Evolutionary conservation across 2,888 invertebrate genomes (phyloP), one percentile per base, ranked within the genome.

Genomic region (Eudasyphora cyanicolor): DNA sequence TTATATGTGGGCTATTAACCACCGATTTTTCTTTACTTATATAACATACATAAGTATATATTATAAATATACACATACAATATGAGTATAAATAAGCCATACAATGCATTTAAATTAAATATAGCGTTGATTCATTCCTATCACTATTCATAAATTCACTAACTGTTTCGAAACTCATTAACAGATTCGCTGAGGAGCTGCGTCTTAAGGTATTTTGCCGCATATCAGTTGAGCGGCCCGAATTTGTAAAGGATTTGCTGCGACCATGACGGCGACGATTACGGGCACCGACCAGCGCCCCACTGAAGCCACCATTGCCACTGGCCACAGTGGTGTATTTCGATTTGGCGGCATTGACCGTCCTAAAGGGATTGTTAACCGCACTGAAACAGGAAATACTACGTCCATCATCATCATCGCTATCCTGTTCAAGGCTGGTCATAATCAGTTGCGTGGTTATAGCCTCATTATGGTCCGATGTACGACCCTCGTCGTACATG

Each of bases 241-340:
- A 83, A 49, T 88, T 90, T 78, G 89, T 90, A 80, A 92, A 91
- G 1, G 92, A 92, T 82, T 89, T 91, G 86, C 92, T 92, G n/a
- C 92, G 90, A 38, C 87, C 87, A 35, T 90, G 89, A 35, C 88
- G 85, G 60, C 86, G 83, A 35, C 82, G 82, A 73, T 54, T 57
- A 29, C 75, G 57, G 32, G 73, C 45, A 54, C 73, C 14, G 7
- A 32, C 62, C 1, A n/a, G 6, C 2, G 35, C 67, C 2, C 21
- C 54, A 35, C 27, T 27, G 24, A 5, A 27, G 29, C 45, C 70
- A 21, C 49, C 49, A 35, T 35, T 19, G 14, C 49, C 29, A 32
- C 32, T n/a, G 75, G 49, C 78, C 75, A 84, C 84, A 67, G 81
- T 38, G 27, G 81, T 62, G 14, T 82, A 79, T 45, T 76, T 80